Conservation (phyloP, 2,113 vertebrate species). For the crab-eating macaque (Macaca fascicularis) region DNA sequence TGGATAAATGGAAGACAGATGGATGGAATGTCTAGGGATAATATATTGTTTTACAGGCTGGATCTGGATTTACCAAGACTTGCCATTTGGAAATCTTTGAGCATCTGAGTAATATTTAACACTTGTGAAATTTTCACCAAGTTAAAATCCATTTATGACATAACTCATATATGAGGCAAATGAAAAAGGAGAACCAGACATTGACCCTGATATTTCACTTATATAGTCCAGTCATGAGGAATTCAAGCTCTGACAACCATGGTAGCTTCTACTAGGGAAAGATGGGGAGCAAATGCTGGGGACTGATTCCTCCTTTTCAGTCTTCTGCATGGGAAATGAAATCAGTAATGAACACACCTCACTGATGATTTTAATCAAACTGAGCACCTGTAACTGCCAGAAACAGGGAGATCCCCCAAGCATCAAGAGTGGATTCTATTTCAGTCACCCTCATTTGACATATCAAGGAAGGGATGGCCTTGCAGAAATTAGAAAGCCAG, state of each 20-base stretch:
- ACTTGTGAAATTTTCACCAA: conserved; percentile 42
- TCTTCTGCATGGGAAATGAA: neutral
- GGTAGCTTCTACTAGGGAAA: neutral
- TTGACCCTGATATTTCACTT: neutral
- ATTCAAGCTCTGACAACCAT: neutral
- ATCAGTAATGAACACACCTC: neutral
- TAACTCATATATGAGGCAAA: conserved; percentile 17
- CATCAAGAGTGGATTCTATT: neutral
- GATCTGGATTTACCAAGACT: conserved; percentile 33
- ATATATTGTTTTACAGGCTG: neutral
- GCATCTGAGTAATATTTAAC: conserved; percentile 39
- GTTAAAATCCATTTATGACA: conserved; percentile 24
- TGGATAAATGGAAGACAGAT: neutral
- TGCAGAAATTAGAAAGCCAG: neutral
- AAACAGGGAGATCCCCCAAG: neutral
- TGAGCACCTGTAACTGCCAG: neutral
- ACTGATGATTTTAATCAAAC: conserved; percentile 47
- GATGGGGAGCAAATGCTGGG: neutral
- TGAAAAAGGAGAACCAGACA: neutral
- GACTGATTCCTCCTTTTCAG: neutral
- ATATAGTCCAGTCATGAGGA: neutral
- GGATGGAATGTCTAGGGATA: neutral
- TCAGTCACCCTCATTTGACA: neutral
- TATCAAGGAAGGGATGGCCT: neutral
- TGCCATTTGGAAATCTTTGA: conserved; percentile 45